Percentiles rank a stretch among this genome's conserved stretches.
Conservation (phyloP, 2,888 invertebrate genomes). For the Hoplodrina blanda region DNA sequence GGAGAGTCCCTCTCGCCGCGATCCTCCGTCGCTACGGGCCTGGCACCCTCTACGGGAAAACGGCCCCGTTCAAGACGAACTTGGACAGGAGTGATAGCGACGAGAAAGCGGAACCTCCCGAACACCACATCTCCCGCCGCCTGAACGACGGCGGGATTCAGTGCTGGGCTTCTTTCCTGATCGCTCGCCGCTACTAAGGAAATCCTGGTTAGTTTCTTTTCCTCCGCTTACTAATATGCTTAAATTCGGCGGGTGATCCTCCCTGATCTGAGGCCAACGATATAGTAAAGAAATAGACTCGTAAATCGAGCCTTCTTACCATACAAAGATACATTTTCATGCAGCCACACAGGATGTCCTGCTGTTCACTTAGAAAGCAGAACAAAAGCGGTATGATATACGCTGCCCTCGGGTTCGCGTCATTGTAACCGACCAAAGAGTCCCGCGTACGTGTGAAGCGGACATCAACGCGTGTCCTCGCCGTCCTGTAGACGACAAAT, state of each 20-base stretch:
- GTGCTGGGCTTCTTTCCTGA: too few relatives aligned
- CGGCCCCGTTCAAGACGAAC: too few relatives aligned
- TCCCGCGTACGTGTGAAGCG: slow-evolving; percentile 20
- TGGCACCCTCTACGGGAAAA: slow-evolving; percentile 82
- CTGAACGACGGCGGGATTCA: too few relatives aligned
- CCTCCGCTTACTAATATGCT: slow-evolving; percentile 93
- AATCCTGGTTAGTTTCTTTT: slow-evolving; percentile 91
- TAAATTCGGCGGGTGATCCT: slow-evolving; percentile 84
- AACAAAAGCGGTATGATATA: slow-evolving; percentile 5
- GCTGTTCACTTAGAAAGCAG: not conserved
- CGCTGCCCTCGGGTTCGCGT: not conserved
- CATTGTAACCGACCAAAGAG: slow-evolving; percentile 14
- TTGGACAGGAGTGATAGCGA: too few relatives aligned
- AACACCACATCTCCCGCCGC: too few relatives aligned
- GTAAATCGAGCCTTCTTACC: slow-evolving; percentile 48
- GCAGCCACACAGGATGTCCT: not conserved
- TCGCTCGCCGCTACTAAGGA: slow-evolving; percentile 70
- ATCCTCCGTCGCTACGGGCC: slow-evolving; percentile 85
- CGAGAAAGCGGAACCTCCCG: too few relatives aligned
- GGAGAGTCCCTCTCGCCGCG: slow-evolving; percentile 71
- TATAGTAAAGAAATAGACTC: slow-evolving; percentile 36
- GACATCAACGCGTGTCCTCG: too few relatives aligned
- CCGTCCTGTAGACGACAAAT: too few relatives aligned
- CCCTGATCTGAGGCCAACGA: slow-evolving; percentile 43
- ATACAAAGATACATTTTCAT: slow-evolving; percentile 6